Evolutionary conservation across 2,888 invertebrate genomes (phyloP).

Genomic region (Cataglyphis livida): DNA sequence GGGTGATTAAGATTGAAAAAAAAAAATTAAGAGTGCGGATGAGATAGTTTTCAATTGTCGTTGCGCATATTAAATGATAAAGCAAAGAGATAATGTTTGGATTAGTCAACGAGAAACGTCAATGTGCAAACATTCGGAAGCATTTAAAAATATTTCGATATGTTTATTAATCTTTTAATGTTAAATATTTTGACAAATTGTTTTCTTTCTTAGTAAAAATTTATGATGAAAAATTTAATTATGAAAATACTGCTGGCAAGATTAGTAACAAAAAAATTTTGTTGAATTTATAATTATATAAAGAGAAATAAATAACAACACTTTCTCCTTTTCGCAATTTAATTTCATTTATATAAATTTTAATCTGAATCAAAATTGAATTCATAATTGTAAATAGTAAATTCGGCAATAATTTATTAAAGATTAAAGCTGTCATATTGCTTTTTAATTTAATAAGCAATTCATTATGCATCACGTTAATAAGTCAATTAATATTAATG

Average conservation of each 20-base stretch:
- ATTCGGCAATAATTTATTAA: background rate
- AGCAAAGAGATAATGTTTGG: background rate
- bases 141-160: background rate
- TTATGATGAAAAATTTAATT: background rate
- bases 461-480: background rate
- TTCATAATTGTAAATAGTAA: background rate
- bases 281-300: background rate
- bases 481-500: background rate
- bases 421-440: background rate
- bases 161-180: background rate
- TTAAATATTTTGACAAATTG: background rate
- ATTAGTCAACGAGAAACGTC: background rate
- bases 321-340: background rate
- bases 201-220: background rate
- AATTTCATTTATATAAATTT: background rate
- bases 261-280: background rate
- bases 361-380: background rate
- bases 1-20: constrained; percentile 80
- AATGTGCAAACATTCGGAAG: background rate
- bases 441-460: background rate
- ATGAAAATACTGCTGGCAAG: background rate
- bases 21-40: constrained; percentile 70
- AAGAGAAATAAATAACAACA: background rate
- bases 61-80: constrained; percentile 55
- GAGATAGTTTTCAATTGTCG: constrained; percentile 72